phyloP scores from a whole-genome alignment of 2,797 vertebrate genomes.

The Esox lucius region DNA sequence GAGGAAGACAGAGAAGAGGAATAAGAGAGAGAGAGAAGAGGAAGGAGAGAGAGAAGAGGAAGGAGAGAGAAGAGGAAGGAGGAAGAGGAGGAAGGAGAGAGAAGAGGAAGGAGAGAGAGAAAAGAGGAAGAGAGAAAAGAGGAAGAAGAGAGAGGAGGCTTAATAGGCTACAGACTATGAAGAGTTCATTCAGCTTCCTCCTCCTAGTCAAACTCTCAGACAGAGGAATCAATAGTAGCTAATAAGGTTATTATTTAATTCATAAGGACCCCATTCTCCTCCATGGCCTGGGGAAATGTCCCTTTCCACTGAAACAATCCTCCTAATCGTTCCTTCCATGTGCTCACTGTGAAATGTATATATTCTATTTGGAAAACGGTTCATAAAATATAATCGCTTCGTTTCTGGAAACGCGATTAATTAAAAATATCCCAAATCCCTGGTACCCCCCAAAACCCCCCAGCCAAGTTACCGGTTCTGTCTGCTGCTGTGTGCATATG shows the following conservation, averaged over 20 bases:
- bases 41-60: not conserved
- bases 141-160: constrained; percentile 59
- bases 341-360: constrained; percentile 64
- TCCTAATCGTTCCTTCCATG: constrained; percentile 70
- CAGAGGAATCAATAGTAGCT: constrained; percentile 77
- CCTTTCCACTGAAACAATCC: constrained; percentile 76
- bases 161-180: constrained; percentile 17
- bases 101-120: not conserved
- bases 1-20: constrained; percentile 64
- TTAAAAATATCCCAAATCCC: constrained; percentile 49
- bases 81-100: constrained; percentile 44
- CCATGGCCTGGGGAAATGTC: constrained; percentile 71
- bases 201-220: constrained; percentile 68
- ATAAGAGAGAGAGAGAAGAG: constrained; percentile 45
- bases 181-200: not conserved
- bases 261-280: constrained; percentile 77
- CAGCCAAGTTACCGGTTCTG: not conserved
- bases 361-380: constrained; percentile 44
- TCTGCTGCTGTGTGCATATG: not conserved
- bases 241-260: constrained; percentile 81
- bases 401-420: constrained; percentile 69
- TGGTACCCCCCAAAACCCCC: not conserved
- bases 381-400: constrained; percentile 60
- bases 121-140: constrained; percentile 59
- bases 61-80: constrained; percentile 70